Evolutionary conservation across 2,113 vertebrate species (phyloP).

Genomic region (Oncorhynchus masou): DNA sequence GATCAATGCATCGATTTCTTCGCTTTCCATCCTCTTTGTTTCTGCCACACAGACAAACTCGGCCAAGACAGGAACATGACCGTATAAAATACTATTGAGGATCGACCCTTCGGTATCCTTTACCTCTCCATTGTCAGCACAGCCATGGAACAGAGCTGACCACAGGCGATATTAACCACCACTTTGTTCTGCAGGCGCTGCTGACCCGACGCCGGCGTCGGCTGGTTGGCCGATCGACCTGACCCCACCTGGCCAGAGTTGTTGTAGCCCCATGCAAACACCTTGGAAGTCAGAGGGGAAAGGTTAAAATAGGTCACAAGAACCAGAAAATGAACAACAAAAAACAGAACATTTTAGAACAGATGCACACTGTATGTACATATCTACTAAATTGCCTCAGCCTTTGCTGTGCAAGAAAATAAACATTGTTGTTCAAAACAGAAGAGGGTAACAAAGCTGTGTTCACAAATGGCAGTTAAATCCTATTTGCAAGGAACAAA

Average conservation of each 20-base stretch:
- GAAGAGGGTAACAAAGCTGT: no score
- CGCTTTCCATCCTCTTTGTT: no score
- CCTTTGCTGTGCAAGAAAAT: no score
- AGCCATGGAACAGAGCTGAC: constrained; percentile 97
- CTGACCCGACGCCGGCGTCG: constrained; percentile 92
- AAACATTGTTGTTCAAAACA: no score
- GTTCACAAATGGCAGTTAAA: no score
- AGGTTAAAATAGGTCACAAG: constrained; percentile 16
- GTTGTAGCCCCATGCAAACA: constrained; percentile 97
- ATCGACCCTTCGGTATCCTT: background rate
- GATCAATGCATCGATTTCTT: no score
- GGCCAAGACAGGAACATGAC: no score
- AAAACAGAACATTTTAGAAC: background rate
- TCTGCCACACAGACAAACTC: no score
- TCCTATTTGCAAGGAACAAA: no score
- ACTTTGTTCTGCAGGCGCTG: constrained; percentile 91
- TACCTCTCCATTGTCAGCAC: constrained; percentile 95
- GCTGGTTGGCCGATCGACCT: constrained; percentile 95
- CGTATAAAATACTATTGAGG: no score
- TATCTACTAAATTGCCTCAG: no score
- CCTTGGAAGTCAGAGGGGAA: constrained; percentile 68
- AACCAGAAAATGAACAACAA: background rate
- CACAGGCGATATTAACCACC: constrained; percentile 89
- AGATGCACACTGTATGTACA: no score
- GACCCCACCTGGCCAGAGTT: constrained; percentile 98